Conservation (phyloP, 2,888 invertebrate genomes). For the Agriopis leucophaearia region DNA sequence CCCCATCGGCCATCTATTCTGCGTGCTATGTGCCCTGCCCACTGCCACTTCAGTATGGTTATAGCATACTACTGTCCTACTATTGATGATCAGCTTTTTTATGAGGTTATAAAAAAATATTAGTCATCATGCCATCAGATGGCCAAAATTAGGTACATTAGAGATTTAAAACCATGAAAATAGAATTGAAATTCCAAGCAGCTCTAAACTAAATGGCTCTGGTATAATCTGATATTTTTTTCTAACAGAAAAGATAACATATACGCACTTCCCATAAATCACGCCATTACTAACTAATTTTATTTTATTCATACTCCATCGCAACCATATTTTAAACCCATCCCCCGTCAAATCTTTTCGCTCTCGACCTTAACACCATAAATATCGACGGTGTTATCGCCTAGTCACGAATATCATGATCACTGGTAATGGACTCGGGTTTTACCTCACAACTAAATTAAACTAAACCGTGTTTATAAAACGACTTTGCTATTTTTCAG, state of each 20-base stretch:
- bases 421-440: background rate
- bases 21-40: no score
- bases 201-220: background rate
- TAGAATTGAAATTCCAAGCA: no score
- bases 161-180: no score
- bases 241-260: background rate
- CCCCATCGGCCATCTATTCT: no score
- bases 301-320: constrained; percentile 23
- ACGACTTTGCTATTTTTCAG: no score
- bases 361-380: constrained; percentile 19
- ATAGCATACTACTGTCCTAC: no score
- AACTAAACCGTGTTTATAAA: background rate
- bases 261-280: background rate
- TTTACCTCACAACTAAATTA: background rate
- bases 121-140: no score
- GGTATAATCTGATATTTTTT: background rate
- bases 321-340: constrained; percentile 21
- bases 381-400: constrained; percentile 2
- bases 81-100: no score
- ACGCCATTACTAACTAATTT: constrained; percentile 10
- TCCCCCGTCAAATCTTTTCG: constrained; percentile 22
- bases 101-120: no score
- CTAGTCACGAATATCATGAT: background rate
- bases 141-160: no score
- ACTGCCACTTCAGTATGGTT: no score